Percentiles rank a stretch among this genome's conserved stretches.
Evolutionary conservation across 2,888 invertebrate species (phyloP).

Genomic region (Sinohyriopsis cumingii): DNA sequence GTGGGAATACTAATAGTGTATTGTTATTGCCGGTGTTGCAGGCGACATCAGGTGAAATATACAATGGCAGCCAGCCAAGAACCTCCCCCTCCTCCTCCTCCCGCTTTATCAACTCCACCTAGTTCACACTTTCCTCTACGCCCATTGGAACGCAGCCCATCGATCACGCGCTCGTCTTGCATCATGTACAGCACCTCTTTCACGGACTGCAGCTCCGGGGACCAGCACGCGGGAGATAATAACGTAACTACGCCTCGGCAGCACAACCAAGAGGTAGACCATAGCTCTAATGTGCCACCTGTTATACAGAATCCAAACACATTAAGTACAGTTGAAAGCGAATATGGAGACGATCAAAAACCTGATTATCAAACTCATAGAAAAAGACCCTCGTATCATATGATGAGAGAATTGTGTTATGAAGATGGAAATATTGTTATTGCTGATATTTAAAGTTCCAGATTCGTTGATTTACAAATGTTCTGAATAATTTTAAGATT

Average conservation of each 20-base stretch:
- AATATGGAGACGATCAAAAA: slow-evolving; percentile 6
- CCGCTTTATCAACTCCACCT: slow-evolving; percentile 38
- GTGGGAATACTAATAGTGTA: slow-evolving; percentile 46
- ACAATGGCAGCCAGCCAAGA: slow-evolving; percentile 43
- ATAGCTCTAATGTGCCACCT: not conserved
- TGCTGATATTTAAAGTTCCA: slow-evolving; percentile 15
- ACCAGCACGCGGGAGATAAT: slow-evolving; percentile 13
- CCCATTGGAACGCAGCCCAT: slow-evolving; percentile 44
- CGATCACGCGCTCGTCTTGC: slow-evolving; percentile 46
- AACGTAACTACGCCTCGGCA: slow-evolving; percentile 6
- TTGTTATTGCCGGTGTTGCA: slow-evolving; percentile 44
- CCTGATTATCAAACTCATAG: slow-evolving; percentile 46
- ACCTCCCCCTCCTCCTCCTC: slow-evolving; percentile 38
- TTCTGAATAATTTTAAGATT: too few relatives aligned
- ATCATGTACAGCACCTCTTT: slow-evolving; percentile 57
- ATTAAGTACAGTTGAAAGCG: not conserved
- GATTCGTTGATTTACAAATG: too few relatives aligned
- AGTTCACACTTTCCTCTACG: slow-evolving; percentile 34
- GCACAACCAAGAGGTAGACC: not conserved
- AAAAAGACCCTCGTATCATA: slow-evolving; percentile 60
- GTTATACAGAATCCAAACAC: not conserved
- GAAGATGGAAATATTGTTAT: slow-evolving; percentile 40
- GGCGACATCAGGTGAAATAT: slow-evolving; percentile 46
- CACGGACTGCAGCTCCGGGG: slow-evolving; percentile 25
- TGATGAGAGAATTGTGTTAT: slow-evolving; percentile 57